Base-by-base conservation (phyloP, 2,113 vertebrate genomes). In the Tetraodon nigroviridis region DNA sequence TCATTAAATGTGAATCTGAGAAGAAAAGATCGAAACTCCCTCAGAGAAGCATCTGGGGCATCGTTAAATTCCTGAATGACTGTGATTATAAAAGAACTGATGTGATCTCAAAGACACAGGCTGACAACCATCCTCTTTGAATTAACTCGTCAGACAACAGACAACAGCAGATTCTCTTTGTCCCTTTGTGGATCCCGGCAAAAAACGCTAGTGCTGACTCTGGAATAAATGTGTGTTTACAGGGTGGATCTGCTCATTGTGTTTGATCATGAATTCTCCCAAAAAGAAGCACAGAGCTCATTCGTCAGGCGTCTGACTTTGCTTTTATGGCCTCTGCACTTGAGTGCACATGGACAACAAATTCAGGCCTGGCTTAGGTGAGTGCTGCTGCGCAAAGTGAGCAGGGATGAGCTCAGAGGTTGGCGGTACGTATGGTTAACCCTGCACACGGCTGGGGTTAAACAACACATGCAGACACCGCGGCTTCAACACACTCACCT, bases 391-490 rank as follows among this genome's bases (percentile, higher is more conserved):
- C 41, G 6, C 56, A 15, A 56, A 75, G 69, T 53, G 75, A 60
- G 71, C 82, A 82, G 37, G 67, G 83, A 75, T 41, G 64, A 55
- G 81, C 21, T 76, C 79, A 66, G 55, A 75, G 82, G 80, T 85
- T 79, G 76, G 61, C 11, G 0, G 41, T 61, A 46, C 76, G 80
- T 76, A 80, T 75, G 74, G 73, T 32, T 73, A 69, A 54, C 65
- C 47, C 54, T 50, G 46, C 27, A 20, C 52, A 69, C n/a, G 46
- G 51, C 46, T 67, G 18, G 14, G 55, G 45, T 67, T 61, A 54
- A 64, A 64, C 58, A 72, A 63, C 71, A 79, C 75, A 75, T 76
- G 65, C 70, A 82, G 54, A 76, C 86, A 84, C 81, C 84, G 84
- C 77, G 67, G 67, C 60, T 62, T 37, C 57, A 65, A 67, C 81